Conservation (phyloP, 2,888 invertebrate genomes). For the Ryuthela nishihirai region DNA sequence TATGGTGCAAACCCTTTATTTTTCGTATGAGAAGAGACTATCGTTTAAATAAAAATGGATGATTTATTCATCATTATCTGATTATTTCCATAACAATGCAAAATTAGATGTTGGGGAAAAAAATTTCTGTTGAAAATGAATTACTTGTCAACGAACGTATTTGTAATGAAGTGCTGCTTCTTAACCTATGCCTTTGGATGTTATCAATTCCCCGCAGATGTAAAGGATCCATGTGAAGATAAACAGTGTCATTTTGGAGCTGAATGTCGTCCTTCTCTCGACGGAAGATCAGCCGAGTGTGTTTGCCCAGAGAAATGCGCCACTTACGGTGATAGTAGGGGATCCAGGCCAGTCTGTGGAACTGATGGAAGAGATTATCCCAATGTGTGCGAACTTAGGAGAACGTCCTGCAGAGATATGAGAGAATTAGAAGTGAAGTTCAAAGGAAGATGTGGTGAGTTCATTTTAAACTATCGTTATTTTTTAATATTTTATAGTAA, state of each 20-base stretch:
- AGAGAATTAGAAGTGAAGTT: slow-evolving; percentile 52
- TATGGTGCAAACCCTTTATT: no score
- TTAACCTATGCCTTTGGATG: no score
- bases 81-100: no score
- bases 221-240: slow-evolving; percentile 67
- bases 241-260: slow-evolving; percentile 66
- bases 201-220: no score
- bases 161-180: no score
- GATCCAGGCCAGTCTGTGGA: slow-evolving; percentile 72
- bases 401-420: slow-evolving; percentile 50
- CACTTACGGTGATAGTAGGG: slow-evolving; percentile 75
- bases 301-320: slow-evolving; percentile 74
- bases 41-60: no score
- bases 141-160: no score
- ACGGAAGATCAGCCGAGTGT: slow-evolving; percentile 69
- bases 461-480: neutral
- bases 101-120: no score
- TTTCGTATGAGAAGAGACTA: no score
- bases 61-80: no score
- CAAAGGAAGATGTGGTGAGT: slow-evolving; percentile 55
- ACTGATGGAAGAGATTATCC: slow-evolving; percentile 54
- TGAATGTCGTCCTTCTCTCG: slow-evolving; percentile 60
- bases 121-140: no score
- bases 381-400: slow-evolving; percentile 50
- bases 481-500: no score